phyloP scores from a whole-genome alignment of 2,113 vertebrate genomes.

The Phalacrocorax pelagicus region DNA sequence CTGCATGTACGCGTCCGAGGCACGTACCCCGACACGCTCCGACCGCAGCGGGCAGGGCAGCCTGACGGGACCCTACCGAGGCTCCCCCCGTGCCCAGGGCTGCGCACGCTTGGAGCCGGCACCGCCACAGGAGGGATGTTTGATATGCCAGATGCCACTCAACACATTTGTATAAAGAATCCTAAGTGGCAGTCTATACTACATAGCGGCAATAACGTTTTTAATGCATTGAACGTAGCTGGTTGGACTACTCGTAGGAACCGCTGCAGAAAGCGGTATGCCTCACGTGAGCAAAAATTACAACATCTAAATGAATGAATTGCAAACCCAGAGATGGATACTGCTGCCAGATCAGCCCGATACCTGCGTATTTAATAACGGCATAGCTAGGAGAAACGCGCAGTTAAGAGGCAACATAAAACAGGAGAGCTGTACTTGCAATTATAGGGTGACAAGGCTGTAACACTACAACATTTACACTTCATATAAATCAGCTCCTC shows the following conservation, averaged over 20 bases:
- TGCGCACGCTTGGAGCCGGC: fast-evolving
- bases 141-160: not conserved
- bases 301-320: not conserved
- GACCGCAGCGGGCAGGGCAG: not conserved
- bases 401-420: slow-evolving; percentile 27
- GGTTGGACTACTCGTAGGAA: not conserved
- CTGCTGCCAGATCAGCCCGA: not conserved
- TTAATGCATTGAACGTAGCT: not conserved
- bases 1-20: fast-evolving
- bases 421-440: slow-evolving; percentile 1
- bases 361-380: not conserved
- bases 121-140: fast-evolving
- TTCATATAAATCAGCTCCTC: slow-evolving; percentile 22
- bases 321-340: not conserved
- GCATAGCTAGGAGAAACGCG: not conserved
- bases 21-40: too few species aligned
- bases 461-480: slow-evolving; percentile 29
- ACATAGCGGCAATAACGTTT: not conserved
- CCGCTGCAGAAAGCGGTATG: not conserved
- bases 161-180: not conserved
- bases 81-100: not conserved
- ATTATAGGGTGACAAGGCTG: slow-evolving; percentile 1
- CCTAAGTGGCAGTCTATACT: not conserved
- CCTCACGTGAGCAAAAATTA: not conserved
- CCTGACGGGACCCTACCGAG: fast-evolving